Conservation (phyloP, 2,888 invertebrate species). For the Caenorhabditis imperialis region DNA sequence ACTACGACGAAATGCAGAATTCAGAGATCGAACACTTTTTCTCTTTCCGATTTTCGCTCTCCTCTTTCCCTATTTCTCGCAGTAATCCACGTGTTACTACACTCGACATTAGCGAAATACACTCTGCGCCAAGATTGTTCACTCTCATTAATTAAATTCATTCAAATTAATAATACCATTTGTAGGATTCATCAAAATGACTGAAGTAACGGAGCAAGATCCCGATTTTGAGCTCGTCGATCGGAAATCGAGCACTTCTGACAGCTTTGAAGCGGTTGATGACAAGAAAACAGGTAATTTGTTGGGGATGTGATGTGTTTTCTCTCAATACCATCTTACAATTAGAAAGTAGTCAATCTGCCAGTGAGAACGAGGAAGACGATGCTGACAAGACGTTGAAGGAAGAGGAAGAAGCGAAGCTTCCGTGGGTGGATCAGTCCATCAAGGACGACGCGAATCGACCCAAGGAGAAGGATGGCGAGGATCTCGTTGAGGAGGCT, state of each 20-base stretch:
- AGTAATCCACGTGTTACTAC: background rate
- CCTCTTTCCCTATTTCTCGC: background rate
- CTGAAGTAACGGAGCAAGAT: conserved; percentile 18
- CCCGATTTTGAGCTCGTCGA: conserved; percentile 44
- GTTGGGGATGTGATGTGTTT: no score
- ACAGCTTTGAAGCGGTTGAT: conserved; percentile 47
- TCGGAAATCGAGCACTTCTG: conserved; percentile 48
- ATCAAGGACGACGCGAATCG: conserved; percentile 41
- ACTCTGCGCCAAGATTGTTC: background rate
- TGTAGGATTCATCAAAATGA: no score
- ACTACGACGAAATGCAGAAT: conserved; percentile 13
- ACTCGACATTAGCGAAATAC: background rate
- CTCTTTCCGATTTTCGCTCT: conserved; percentile 18
- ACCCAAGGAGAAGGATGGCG: conserved; percentile 37
- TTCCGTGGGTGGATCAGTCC: conserved; percentile 50
- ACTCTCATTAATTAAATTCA: background rate
- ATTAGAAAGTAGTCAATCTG: conserved; percentile 40
- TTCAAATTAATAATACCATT: background rate
- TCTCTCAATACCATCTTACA: no score
- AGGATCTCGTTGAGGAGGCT: conserved; percentile 41
- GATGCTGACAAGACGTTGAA: background rate
- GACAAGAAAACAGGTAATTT: conserved; percentile 27
- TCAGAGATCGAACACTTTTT: conserved; percentile 31
- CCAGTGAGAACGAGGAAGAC: conserved; percentile 27
- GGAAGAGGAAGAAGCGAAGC: conserved; percentile 19